Percentiles rank a stretch among this genome's conserved stretches.
phyloP scores from a whole-genome alignment of 2,888 invertebrate genomes.

The Bursaphelenchus okinawaensis region DNA sequence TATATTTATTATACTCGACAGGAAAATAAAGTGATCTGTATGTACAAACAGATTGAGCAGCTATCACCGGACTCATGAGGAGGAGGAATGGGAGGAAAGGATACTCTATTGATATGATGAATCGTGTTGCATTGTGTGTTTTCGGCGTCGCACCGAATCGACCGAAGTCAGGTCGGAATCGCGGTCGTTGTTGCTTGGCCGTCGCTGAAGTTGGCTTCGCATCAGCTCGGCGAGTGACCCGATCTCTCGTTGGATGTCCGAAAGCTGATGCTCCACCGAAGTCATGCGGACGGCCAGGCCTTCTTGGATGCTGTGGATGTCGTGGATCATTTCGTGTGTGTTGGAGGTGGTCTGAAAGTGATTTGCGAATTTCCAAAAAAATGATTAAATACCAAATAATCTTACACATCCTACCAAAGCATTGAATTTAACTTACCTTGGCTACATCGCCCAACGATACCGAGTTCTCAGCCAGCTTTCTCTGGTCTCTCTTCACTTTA shows the following conservation, averaged over 20 bases:
- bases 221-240: slow-evolving; percentile 26
- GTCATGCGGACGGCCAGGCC: slow-evolving; percentile 85
- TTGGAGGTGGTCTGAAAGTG: slow-evolving; percentile 85
- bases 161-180: slow-evolving; percentile 5
- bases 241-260: slow-evolving; percentile 34
- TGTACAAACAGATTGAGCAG: background rate
- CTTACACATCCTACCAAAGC: background rate
- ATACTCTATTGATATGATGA: background rate
- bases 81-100: background rate
- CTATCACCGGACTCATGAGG: background rate
- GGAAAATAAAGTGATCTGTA: no score
- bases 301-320: slow-evolving; percentile 89
- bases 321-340: slow-evolving; percentile 94
- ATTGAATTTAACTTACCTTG: slow-evolving; percentile 69
- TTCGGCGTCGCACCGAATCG: slow-evolving; percentile 10
- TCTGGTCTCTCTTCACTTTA: slow-evolving; percentile 99
- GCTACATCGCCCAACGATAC: slow-evolving; percentile 99
- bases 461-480: slow-evolving; percentile 97
- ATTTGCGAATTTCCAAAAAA: background rate
- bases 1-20: no score
- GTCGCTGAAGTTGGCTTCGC: slow-evolving; percentile 4
- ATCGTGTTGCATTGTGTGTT: background rate
- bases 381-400: background rate
- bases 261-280: slow-evolving; percentile 68
- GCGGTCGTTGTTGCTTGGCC: background rate